Base-by-base conservation (phyloP, 2,797 vertebrate genomes). In the Falco rusticolus region DNA sequence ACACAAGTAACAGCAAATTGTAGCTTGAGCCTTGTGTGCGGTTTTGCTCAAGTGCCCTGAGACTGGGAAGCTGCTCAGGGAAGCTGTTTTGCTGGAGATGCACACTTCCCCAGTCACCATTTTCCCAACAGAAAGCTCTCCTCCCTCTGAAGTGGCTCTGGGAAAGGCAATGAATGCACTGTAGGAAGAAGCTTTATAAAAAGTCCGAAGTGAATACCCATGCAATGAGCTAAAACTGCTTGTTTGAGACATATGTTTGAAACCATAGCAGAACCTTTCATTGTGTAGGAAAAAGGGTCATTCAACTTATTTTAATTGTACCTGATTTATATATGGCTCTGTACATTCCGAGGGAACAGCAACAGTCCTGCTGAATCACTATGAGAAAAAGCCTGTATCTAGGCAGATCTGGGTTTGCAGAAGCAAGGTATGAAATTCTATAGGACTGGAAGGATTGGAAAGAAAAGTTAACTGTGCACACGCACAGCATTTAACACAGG, bases 341-440 rank as follows among this genome's bases (percentile, higher is more conserved):
- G 34, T 66, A 66, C 39, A 21, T 72, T 95, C 69, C 47, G 15
- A 33, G 77, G 86, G 74, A 93, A 34, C 24, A 86, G 66, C 50
- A 89, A 19, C 53, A 60, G 78, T 71, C 48, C 81, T 92, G 93
- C 77, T 89, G 96, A 95, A 90, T 93, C 93, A 95, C 78, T 7
- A 3, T 7, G 21, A 89, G 47, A 69, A 88, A 71, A 85, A 87
- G 12, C n/a, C 72, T 94, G 79, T 85, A 64, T 61, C 84, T 51
- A 57, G 95, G 94, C 84, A 86, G 89, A 84, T 72, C 69, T 70
- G 48, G 18, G 29, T 81, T 91, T 85, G 76, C 72, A 95, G 86
- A 91, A 78, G 50, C 11, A 71, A 50, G 72, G 43, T 54, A 89
- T 84, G 54, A 25, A 86, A 37, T 50, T 80, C 64, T 69, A 57